Evolutionary conservation across 1,140 invertebrate genomes (phyloP).

Genomic region (Nasonia longicornis): DNA sequence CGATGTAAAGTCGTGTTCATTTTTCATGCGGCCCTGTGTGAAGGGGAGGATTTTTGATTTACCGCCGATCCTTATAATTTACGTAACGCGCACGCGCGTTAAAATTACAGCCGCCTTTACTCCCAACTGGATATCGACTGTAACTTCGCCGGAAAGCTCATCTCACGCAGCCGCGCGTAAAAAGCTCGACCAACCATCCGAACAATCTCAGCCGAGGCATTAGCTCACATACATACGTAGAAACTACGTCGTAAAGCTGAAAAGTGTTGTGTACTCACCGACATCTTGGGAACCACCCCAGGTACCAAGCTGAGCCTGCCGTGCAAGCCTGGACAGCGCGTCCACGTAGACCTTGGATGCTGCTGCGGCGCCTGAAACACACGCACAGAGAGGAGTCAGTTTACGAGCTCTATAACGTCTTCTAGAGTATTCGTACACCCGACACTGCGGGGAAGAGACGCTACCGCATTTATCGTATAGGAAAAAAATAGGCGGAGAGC

Average conservation of each 20-base stretch:
- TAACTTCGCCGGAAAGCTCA: too few relatives aligned
- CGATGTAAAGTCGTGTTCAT: not conserved
- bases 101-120: too few relatives aligned
- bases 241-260: not conserved
- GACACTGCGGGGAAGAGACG: too few relatives aligned
- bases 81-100: too few relatives aligned
- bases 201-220: too few relatives aligned
- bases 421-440: too few relatives aligned
- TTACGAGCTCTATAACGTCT: not conserved
- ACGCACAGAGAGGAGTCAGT: not conserved
- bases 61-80: not conserved
- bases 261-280: conserved; percentile 74
- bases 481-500: too few relatives aligned
- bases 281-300: conserved; percentile 92
- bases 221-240: not conserved
- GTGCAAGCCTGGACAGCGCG: conserved; percentile 85
- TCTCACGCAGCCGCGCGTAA: too few relatives aligned
- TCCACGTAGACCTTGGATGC: conserved; percentile 89
- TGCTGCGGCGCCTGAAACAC: conserved; percentile 82
- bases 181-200: too few relatives aligned
- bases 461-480: too few relatives aligned
- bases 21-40: not conserved
- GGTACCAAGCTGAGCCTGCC: conserved; percentile 88
- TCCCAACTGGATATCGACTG: too few relatives aligned
- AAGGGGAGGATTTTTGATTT: too few relatives aligned